These are phyloP conservation scores for Phalanger gymnotis DNA, from an alignment of 2,797 vertebrate genomes.

Conservation along the genomic window DNA sequence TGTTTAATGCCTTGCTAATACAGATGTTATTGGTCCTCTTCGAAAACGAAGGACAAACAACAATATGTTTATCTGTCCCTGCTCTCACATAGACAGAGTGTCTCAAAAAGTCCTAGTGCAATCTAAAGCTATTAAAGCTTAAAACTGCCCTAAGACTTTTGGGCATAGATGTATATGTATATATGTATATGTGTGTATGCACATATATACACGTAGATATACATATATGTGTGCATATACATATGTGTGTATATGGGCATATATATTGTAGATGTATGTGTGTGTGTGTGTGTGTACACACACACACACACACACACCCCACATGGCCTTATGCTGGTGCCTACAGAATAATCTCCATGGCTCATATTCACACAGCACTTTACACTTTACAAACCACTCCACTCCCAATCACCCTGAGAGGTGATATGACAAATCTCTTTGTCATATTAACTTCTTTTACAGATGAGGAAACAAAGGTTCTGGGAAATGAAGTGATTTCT, in stretches of 20 bases:
- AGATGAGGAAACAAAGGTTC: background rate
- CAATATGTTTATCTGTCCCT: background rate
- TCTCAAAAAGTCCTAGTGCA: background rate
- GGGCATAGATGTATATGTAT: background rate
- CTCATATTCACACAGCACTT: background rate
- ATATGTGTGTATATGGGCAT: background rate
- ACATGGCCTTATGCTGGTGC: background rate
- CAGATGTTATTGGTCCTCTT: background rate
- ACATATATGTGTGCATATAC: background rate
- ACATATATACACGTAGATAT: background rate
- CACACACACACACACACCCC: background rate
- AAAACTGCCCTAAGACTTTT: background rate
- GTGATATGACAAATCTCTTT: background rate
- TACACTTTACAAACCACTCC: background rate
- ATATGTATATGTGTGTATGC: background rate
- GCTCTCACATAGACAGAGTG: background rate
- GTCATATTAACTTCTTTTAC: background rate
- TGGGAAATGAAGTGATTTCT: background rate
- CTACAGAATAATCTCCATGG: background rate
- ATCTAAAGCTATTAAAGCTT: background rate
- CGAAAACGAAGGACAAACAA: background rate
- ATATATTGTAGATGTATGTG: background rate
- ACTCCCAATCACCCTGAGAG: background rate
- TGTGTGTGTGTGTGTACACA: background rate
- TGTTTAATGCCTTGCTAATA: too few species aligned